A percentile compares a stretch with the other conserved stretches of the same genome.
Evolutionary conservation across 2,797 vertebrate genomes (phyloP).

Genomic region (Phrynocephalus forsythii): DNA sequence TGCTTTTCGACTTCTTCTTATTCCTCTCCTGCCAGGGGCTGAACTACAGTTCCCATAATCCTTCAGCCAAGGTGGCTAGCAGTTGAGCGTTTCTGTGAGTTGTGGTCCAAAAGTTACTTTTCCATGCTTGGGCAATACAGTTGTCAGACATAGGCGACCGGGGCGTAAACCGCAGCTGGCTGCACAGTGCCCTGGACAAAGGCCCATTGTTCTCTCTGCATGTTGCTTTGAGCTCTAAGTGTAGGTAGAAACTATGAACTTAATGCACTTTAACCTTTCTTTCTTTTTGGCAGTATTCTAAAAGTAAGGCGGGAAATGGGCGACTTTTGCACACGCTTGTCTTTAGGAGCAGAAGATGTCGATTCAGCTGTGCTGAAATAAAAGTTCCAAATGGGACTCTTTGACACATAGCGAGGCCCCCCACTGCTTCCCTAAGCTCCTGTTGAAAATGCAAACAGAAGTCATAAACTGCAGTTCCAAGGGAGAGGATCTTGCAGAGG

Average conservation of each 20-base stretch:
- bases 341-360: slow-evolving; percentile 60
- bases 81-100: not conserved
- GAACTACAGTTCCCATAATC: not conserved
- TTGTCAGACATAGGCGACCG: not conserved
- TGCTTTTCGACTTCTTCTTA: not conserved
- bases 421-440: slow-evolving; percentile 43
- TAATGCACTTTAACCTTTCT: slow-evolving; percentile 79
- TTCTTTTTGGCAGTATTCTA: slow-evolving; percentile 46
- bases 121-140: not conserved
- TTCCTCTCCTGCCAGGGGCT: too few species aligned
- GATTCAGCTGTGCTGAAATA: slow-evolving; percentile 67
- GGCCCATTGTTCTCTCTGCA: slow-evolving; percentile 63
- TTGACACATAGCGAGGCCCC: slow-evolving; percentile 59
- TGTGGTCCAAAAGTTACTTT: not conserved
- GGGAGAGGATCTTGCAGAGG: slow-evolving; percentile 25
- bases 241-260: slow-evolving; percentile 66
- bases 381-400: slow-evolving; percentile 74
- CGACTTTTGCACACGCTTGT: slow-evolving; percentile 65
- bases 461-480: slow-evolving; percentile 32
- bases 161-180: slow-evolving; percentile 14
- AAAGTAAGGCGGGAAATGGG: not conserved
- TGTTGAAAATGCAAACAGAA: slow-evolving; percentile 60
- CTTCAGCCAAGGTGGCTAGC: not conserved
- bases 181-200: slow-evolving; percentile 16
- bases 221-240: slow-evolving; percentile 10